Conservation (phyloP, 2,888 invertebrate species). For the Trichogramma dendrolimi region DNA sequence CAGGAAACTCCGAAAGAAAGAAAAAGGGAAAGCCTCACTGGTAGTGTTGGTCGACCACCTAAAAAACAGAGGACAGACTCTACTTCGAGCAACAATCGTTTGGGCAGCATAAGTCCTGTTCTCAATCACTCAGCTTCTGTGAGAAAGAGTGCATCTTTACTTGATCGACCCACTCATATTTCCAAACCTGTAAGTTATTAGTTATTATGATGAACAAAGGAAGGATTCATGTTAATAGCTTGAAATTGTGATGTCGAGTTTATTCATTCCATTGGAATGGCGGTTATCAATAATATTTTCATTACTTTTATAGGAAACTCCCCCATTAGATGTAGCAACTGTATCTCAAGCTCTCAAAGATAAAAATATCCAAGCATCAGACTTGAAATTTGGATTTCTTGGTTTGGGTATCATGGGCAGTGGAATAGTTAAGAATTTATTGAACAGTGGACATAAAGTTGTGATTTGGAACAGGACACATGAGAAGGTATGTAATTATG, state of each 20-base stretch:
- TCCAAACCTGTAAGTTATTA: slow-evolving; percentile 64
- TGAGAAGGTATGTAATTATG: slow-evolving; percentile 70
- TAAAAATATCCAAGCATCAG: slow-evolving; percentile 81
- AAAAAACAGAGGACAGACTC: slow-evolving; percentile 53
- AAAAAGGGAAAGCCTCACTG: slow-evolving; percentile 42
- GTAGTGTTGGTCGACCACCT: slow-evolving; percentile 42
- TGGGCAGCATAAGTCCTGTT: slow-evolving; percentile 52
- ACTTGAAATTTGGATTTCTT: slow-evolving; percentile 87
- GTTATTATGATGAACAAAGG: neutral
- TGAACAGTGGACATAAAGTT: slow-evolving; percentile 90
- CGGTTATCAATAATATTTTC: neutral
- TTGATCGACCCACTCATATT: slow-evolving; percentile 67
- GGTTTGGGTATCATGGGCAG: slow-evolving; percentile 94
- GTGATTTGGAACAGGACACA: slow-evolving; percentile 91
- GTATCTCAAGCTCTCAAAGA: slow-evolving; percentile 74
- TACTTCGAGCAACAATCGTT: slow-evolving; percentile 52
- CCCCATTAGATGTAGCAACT: slow-evolving; percentile 71
- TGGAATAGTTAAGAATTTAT: slow-evolving; percentile 90
- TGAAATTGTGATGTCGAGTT: neutral
- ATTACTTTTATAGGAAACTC: slow-evolving; percentile 58
- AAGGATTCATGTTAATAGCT: neutral
- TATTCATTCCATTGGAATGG: neutral
- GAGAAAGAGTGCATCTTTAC: slow-evolving; percentile 56
- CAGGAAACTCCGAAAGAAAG: slow-evolving; percentile 49
- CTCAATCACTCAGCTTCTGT: slow-evolving; percentile 56